Conservation (phyloP, 2,888 invertebrate genomes). For the Euzophera pinguis region DNA sequence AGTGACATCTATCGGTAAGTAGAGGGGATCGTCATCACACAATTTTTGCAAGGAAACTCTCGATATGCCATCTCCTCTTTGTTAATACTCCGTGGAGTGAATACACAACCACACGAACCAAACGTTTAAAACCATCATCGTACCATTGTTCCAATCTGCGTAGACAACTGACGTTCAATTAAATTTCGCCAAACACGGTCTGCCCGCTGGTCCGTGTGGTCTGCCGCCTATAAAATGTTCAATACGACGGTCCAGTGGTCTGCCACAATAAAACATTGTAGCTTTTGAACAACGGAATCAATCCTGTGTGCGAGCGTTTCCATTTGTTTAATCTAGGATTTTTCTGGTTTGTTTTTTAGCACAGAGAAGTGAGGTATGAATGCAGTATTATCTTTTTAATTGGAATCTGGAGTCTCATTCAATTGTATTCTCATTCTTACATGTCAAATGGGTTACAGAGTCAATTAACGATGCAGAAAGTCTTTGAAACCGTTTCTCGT, state of each 20-base stretch:
- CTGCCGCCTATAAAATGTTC: conserved; percentile 4
- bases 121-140: neutral
- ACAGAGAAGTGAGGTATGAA: too few species aligned
- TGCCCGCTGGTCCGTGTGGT: neutral
- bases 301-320: neutral
- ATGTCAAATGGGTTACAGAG: too few species aligned
- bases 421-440: too few species aligned
- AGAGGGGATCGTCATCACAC: too few species aligned
- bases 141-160: conserved; percentile 2
- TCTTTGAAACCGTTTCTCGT: too few species aligned
- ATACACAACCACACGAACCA: neutral
- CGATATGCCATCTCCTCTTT: too few species aligned
- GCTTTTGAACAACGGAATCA: conserved; percentile 4
- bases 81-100: too few species aligned
- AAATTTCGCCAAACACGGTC: conserved; percentile 1
- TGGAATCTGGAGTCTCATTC: too few species aligned
- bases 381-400: too few species aligned
- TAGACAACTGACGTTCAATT: neutral
- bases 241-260: neutral
- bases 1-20: too few species aligned
- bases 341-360: neutral
- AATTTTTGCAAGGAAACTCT: too few species aligned
- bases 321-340: neutral
- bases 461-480: too few species aligned
- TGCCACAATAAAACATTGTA: conserved; percentile 4